phyloP scores from a whole-genome alignment of 1,140 invertebrate species.

The Drosophila pallidifrons region DNA sequence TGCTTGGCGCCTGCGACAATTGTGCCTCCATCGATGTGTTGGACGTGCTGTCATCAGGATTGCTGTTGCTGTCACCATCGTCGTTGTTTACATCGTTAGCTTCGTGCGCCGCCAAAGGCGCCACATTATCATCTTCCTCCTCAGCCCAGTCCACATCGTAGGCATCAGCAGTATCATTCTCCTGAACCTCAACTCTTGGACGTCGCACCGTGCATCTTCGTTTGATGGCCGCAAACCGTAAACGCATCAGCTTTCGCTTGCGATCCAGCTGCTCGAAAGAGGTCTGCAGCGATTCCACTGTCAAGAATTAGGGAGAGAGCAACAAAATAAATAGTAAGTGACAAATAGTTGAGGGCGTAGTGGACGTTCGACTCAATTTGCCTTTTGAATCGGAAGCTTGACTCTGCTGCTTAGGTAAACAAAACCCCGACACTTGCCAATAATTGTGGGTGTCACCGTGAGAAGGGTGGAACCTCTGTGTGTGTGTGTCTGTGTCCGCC shows the following conservation, averaged over 20 bases:
- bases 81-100: conserved; percentile 14
- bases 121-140: conserved; percentile 25
- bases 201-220: conserved; percentile 26
- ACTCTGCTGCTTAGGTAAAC: conserved; percentile 43
- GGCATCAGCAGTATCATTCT: conserved; percentile 29
- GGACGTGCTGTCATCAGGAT: conserved; percentile 40
- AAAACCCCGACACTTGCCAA: conserved; percentile 56
- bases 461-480: not conserved
- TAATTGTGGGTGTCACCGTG: conserved; percentile 54
- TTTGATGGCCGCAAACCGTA: conserved; percentile 42
- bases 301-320: not conserved
- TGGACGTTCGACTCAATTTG: not conserved
- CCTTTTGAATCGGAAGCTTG: conserved; percentile 15
- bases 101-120: not conserved
- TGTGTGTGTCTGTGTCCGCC: no score
- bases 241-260: conserved; percentile 51
- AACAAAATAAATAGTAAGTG: not conserved
- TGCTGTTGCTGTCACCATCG: conserved; percentile 9
- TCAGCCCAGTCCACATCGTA: conserved; percentile 46
- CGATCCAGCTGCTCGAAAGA: conserved; percentile 37
- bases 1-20: conserved; percentile 66
- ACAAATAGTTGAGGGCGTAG: not conserved
- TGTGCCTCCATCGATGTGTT: conserved; percentile 74
- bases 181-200: conserved; percentile 7
- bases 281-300: conserved; percentile 51